Evolutionary conservation across 2,888 invertebrate genomes (phyloP), one percentile per base, ranked within the genome.

Genomic region (Scaptomyza parva): DNA sequence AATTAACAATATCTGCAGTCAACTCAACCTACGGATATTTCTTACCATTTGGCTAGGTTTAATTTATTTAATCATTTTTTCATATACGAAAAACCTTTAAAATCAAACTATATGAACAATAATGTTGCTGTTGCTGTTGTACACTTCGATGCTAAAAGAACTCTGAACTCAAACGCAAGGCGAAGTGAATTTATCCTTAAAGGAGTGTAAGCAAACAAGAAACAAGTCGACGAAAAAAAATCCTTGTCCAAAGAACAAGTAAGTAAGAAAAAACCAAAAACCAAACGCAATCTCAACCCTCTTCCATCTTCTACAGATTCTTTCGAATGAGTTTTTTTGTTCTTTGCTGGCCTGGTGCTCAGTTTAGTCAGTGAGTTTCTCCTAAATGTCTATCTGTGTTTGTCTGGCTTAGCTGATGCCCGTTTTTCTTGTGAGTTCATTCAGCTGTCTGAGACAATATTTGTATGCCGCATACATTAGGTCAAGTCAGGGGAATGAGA

Each of bases 361-460:
- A 39, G 71, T 59, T 70, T 69, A 53, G 70, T 39, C 57, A 17
- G n/a, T 37, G 54, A 35, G 64, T 44, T 55, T 41, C 45, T 55
- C 66, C 74, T 75, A 45, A 62, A 69, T 47, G 54, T 47, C 70
- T 58, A 58, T 37, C 37, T 37, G 37, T 77, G 71, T 72, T 70
- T 81, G 76, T 70, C 68, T 78, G 71, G 78, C 60, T 78, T 76
- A 63, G 54, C 47, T 55, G 67, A 20, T 52, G 24, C 45, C 52
- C 11, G 52, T 47, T 37, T 37, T 37, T 50, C 43, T 62, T 59
- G 52, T 58, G 72, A 68, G 73, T 74, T 68, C 69, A 68, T 65
- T 75, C 75, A 63, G 58, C 70, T 67, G 74, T 76, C 74, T 80
- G 75, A 86, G 88, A 77, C 78, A 88, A 86, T 88, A 89, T 88